Evolutionary conservation across 35 echinoderm and acorn worm genomes (phyloP).

Genomic region (Heliocidaris tuberculata): DNA sequence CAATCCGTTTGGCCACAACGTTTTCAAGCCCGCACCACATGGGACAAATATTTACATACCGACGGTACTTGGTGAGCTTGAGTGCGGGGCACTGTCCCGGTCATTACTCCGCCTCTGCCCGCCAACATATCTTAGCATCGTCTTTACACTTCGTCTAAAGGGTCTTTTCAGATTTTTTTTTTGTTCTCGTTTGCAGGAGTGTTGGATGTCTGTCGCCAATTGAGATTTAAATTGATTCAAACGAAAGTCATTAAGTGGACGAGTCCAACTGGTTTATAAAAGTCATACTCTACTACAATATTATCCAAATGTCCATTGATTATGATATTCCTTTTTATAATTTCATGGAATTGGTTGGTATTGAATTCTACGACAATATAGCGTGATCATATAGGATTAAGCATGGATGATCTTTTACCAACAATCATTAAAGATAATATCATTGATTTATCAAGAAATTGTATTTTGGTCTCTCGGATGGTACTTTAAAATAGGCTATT

Average conservation of each 20-base stretch:
- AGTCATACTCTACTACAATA: too few species aligned
- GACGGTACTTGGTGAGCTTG: constrained; percentile 20
- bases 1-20: constrained; percentile 12
- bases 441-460: too few species aligned
- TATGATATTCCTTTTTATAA: too few species aligned
- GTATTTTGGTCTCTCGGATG: too few species aligned
- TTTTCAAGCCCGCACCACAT: constrained; percentile 6
- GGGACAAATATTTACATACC: constrained; percentile 46
- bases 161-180: not conserved
- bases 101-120: constrained; percentile 38
- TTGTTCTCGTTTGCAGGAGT: not conserved
- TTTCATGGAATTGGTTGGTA: too few species aligned
- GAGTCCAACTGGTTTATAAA: not conserved
- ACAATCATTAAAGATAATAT: too few species aligned
- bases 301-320: too few species aligned
- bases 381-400: too few species aligned
- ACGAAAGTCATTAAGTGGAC: not conserved
- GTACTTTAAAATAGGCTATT: too few species aligned
- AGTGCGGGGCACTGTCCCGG: constrained; percentile 30
- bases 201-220: not conserved
- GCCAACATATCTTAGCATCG: not conserved
- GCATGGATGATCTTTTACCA: too few species aligned
- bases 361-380: too few species aligned
- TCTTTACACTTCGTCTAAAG: not conserved
- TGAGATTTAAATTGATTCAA: not conserved